Evolutionary conservation across 2,888 invertebrate genomes (phyloP).

Genomic region (Crocallis elinguaria): DNA sequence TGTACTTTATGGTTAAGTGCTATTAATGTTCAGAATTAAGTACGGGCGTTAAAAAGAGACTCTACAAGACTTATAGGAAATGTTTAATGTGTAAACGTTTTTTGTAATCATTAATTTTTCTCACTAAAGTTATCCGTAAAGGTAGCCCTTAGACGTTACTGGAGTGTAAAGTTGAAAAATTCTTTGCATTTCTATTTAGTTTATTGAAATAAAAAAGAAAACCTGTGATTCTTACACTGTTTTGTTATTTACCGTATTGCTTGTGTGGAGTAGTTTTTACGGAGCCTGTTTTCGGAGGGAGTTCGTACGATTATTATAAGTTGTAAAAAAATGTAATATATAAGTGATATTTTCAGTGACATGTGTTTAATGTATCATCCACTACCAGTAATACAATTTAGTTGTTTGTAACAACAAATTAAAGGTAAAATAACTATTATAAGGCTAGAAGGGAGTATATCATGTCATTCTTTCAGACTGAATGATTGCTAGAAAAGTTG

Average conservation of each 20-base stretch:
- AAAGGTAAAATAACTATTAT: too few relatives aligned
- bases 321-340: neutral
- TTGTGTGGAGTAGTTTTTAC: neutral
- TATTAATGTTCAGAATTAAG: constrained; percentile 69
- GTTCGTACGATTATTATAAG: neutral
- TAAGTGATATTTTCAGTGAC: neutral
- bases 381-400: too few relatives aligned
- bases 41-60: constrained; percentile 73
- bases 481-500: neutral
- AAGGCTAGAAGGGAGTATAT: too few relatives aligned
- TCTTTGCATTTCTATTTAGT: constrained; percentile 84
- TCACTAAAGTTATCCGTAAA: constrained; percentile 76
- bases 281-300: constrained; percentile 1
- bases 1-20: constrained; percentile 76
- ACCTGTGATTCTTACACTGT: constrained; percentile 80
- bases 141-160: constrained; percentile 80
- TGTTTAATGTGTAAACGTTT: constrained; percentile 81
- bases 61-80: constrained; percentile 83
- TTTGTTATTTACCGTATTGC: constrained; percentile 52
- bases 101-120: constrained; percentile 82
- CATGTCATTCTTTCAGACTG: too few relatives aligned
- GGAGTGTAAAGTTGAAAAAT: constrained; percentile 66
- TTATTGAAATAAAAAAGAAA: constrained; percentile 78
- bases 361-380: too few relatives aligned
- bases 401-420: too few relatives aligned